These are phyloP conservation scores for Adelosebastes latens DNA, from an alignment of 2,797 vertebrate genomes.

Conservation along the genomic window DNA sequence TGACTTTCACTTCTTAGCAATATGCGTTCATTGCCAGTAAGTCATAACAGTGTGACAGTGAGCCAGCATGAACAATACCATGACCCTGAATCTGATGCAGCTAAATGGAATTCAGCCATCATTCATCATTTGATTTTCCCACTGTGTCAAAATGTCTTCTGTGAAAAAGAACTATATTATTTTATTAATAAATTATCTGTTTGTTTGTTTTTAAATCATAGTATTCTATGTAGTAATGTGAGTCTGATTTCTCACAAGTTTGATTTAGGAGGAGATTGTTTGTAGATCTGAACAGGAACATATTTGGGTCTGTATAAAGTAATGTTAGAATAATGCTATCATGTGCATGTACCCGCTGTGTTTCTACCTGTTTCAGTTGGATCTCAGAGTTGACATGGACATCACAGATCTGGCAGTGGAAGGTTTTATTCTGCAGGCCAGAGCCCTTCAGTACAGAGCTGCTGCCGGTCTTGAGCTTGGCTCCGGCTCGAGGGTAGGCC, in stretches of 20 bases:
- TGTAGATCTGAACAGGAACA: not conserved
- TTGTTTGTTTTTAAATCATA: too few species aligned
- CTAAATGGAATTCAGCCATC: not conserved
- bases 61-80: not conserved
- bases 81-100: not conserved
- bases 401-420: slow-evolving; percentile 99
- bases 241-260: not conserved
- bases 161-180: not conserved
- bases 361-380: slow-evolving; percentile 95
- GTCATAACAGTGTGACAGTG: too few species aligned
- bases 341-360: not conserved
- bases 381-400: slow-evolving; percentile 99
- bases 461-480: slow-evolving; percentile 89
- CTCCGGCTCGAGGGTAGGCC: slow-evolving; percentile 93
- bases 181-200: not conserved
- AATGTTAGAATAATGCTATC: not conserved
- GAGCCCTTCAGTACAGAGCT: slow-evolving; percentile 87
- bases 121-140: not conserved
- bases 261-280: not conserved
- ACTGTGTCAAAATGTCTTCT: not conserved
- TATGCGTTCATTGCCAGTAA: too few species aligned
- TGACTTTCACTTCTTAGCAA: too few species aligned
- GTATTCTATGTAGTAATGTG: too few species aligned
- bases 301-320: not conserved
- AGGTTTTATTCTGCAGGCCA: slow-evolving; percentile 96